These are phyloP conservation scores for Typhlichthys subterraneus DNA, from an alignment of 2,797 vertebrate genomes.

Conservation along the genomic window DNA sequence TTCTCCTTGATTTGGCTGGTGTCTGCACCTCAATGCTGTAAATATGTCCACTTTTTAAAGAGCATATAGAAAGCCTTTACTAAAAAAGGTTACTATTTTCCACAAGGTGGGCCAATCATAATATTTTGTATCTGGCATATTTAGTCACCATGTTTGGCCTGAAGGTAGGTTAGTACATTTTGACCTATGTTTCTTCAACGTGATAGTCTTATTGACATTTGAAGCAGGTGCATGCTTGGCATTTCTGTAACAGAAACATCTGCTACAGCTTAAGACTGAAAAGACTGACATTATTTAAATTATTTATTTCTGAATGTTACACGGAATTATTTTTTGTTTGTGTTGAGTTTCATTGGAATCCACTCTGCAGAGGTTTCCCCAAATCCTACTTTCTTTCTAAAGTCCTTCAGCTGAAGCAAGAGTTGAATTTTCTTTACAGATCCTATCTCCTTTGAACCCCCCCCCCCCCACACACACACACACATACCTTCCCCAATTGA, in stretches of 20 bases:
- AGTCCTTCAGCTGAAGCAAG: slow-evolving; percentile 31
- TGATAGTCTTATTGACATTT: slow-evolving; percentile 71
- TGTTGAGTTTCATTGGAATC: slow-evolving; percentile 44
- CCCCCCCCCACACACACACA: slow-evolving; percentile 41
- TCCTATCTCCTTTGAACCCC: slow-evolving; percentile 14
- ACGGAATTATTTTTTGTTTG: slow-evolving; percentile 39
- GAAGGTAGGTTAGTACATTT: slow-evolving; percentile 53
- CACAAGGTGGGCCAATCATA: slow-evolving; percentile 14
- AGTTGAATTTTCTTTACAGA: slow-evolving; percentile 42
- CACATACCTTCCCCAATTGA: slow-evolving; percentile 18
- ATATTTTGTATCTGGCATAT: slow-evolving; percentile 33
- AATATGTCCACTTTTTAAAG: slow-evolving; percentile 4
- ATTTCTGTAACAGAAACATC: slow-evolving; percentile 64
- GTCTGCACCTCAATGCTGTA: slow-evolving; percentile 2
- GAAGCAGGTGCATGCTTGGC: slow-evolving; percentile 59
- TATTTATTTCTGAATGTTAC: slow-evolving; percentile 9
- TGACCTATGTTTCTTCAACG: slow-evolving; percentile 57
- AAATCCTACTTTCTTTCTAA: slow-evolving; percentile 47
- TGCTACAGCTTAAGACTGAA: slow-evolving; percentile 38
- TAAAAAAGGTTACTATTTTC: slow-evolving; percentile 17
- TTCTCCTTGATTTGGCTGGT: slow-evolving; percentile 8
- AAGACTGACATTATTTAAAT: slow-evolving; percentile 18
- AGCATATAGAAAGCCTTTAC: not conserved
- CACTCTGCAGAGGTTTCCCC: slow-evolving; percentile 31
- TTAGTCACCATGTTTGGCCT: slow-evolving; percentile 28